Base-by-base conservation (phyloP, 2,888 invertebrate genomes). In the Sceliomorpha sp. region DNA sequence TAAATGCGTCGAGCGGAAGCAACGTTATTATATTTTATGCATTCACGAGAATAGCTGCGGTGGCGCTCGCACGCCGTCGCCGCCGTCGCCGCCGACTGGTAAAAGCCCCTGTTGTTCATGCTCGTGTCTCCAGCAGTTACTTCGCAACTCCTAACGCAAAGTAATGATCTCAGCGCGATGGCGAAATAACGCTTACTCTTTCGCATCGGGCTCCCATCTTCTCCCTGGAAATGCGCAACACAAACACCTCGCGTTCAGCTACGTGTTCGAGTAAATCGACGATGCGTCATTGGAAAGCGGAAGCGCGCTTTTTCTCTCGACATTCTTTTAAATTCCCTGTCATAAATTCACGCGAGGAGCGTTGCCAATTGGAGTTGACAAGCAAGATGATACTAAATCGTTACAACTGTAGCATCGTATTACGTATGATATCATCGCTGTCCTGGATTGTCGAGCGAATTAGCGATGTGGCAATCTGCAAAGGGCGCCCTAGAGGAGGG, bases 21-120 rank as follows among this genome's bases (percentile, higher is more conserved):
- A 67, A 58, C 69, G 72, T 59, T 72, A 72, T 74, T 75, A 76
- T 76, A 74, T 75, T 74, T 72, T 75, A 73, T 77, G 73, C 72
- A 75, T 74, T 75, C 69, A 70, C 63, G 62, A 63, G 72, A 73
- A 74, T 64, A 67, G 72, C 72, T 63, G 63, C 40, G 48, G 68
- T 59, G 72, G 73, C 72, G 73, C 68, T 70, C 70, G 70, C 58
- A n/a, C n/a, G n/a, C n/a, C n/a, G n/a, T n/a, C n/a, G n/a, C n/a
- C n/a, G n/a, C n/a, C n/a, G n/a, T n/a, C n/a, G n/a, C n/a, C n/a
- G n/a, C n/a, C n/a, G 69, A 72, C 67, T 70, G 72, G 58, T 55
- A 67, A 56, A 45, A 59, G 59, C 64, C 50, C 39, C 44, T 56
- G 45, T 75, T 78, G 75, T 73, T 75, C 74, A 74, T 70, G 74